Conservation (phyloP, 2,113 vertebrate genomes). For the Dicerorhinus sumatrensis region DNA sequence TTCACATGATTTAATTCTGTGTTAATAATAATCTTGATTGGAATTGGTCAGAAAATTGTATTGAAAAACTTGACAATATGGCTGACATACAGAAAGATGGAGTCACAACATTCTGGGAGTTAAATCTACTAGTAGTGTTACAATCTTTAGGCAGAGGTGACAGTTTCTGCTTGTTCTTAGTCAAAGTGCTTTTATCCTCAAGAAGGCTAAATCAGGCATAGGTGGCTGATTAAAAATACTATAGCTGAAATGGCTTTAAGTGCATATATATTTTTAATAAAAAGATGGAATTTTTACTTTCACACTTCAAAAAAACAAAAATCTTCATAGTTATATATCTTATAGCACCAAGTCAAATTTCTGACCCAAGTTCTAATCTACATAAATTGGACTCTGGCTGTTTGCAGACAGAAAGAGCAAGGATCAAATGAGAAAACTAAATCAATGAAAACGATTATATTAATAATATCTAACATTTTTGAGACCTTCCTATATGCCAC, state of each 20-base stretch:
- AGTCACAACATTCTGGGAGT: background rate
- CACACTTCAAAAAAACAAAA: background rate
- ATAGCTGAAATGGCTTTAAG: background rate
- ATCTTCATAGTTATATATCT: background rate
- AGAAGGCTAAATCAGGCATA: background rate
- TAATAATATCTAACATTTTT: background rate
- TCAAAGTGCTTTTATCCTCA: background rate
- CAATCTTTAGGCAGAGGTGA: background rate
- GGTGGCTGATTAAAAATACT: background rate
- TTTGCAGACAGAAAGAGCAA: background rate
- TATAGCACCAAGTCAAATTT: background rate
- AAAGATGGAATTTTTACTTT: background rate
- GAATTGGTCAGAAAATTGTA: background rate
- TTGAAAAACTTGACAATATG: background rate
- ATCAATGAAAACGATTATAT: background rate
- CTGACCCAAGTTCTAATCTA: background rate
- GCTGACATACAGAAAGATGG: background rate
- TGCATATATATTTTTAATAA: background rate
- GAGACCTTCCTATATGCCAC: background rate
- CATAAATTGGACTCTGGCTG: background rate
- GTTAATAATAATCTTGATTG: background rate
- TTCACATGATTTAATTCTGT: background rate
- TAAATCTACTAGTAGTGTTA: background rate
- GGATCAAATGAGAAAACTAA: background rate
- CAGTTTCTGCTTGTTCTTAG: background rate